phyloP scores from a whole-genome alignment of 1,140 invertebrate species.

The Phocides pigmalion region DNA sequence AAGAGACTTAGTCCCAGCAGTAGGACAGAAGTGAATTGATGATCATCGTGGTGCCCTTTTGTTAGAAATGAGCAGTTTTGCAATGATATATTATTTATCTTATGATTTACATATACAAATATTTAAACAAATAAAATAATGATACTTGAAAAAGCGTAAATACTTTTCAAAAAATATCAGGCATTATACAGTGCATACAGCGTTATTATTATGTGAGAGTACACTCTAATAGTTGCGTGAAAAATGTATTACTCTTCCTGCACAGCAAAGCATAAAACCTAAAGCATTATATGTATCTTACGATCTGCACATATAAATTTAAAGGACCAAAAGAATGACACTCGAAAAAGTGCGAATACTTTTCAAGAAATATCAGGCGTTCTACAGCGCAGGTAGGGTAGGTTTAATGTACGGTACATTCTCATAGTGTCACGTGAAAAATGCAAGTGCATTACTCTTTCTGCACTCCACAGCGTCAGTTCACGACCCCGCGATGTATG shows the following conservation, averaged over 20 bases:
- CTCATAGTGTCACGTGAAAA: slow-evolving; percentile 13
- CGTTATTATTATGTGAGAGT: slow-evolving; percentile 3
- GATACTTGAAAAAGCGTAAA: slow-evolving; percentile 16
- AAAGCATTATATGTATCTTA: no score
- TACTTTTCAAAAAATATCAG: slow-evolving; percentile 25
- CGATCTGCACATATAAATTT: background rate
- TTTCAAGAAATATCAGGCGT: slow-evolving; percentile 21
- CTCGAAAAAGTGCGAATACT: slow-evolving; percentile 19
- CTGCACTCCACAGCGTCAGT: slow-evolving; percentile 20
- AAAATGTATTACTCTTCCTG: slow-evolving; percentile 31
- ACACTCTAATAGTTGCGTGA: slow-evolving; percentile 11
- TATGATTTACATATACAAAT: background rate
- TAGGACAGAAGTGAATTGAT: no score
- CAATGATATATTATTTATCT: no score
- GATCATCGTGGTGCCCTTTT: no score
- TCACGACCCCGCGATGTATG: slow-evolving; percentile 15
- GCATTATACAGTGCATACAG: slow-evolving; percentile 19
- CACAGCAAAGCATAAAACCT: slow-evolving; percentile 21
- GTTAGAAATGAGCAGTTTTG: no score
- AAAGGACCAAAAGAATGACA: background rate
- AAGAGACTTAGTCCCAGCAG: no score
- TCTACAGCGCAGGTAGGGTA: slow-evolving; percentile 24
- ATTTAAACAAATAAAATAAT: background rate
- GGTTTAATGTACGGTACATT: slow-evolving; percentile 11
- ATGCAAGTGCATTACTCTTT: slow-evolving; percentile 32